Evolutionary conservation across 1,140 invertebrate species (phyloP).

Genomic region (Neodiprion lecontei): DNA sequence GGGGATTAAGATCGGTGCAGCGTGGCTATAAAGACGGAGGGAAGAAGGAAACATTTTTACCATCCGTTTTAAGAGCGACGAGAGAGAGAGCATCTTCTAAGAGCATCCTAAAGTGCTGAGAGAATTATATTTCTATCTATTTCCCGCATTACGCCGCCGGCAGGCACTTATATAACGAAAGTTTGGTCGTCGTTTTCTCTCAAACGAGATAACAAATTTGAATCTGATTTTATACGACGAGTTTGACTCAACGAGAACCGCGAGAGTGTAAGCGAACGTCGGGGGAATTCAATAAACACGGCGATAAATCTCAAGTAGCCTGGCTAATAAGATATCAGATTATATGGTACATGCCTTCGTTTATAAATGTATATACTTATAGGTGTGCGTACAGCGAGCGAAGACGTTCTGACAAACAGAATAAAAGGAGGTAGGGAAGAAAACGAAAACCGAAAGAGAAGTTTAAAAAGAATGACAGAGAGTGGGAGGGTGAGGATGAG

Average conservation of each 20-base stretch:
- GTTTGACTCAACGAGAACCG: neutral
- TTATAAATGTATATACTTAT: constrained; percentile 22
- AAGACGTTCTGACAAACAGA: constrained; percentile 15
- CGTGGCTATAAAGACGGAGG: neutral
- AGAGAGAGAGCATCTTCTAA: neutral
- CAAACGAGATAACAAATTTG: neutral
- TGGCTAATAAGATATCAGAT: constrained; percentile 42
- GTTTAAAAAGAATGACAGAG: neutral
- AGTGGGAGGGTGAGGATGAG: neutral
- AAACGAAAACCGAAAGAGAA: neutral
- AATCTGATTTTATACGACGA: neutral
- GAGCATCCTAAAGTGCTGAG: too few relatives aligned
- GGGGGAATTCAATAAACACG: neutral
- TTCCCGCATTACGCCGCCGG: too few relatives aligned
- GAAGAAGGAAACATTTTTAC: too few relatives aligned
- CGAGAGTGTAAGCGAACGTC: neutral
- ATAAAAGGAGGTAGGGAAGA: constrained; percentile 22
- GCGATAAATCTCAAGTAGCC: constrained; percentile 28
- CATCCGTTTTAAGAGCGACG: neutral
- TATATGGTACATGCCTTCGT: constrained; percentile 32
- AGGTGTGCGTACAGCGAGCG: constrained; percentile 10
- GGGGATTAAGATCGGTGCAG: neutral
- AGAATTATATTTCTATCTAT: too few relatives aligned
- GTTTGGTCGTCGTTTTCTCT: too few relatives aligned
- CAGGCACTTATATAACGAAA: too few relatives aligned